Percentiles rank a stretch among this genome's conserved stretches.
Conservation (phyloP, 2,888 invertebrate species). For the Escarpia spicata region DNA sequence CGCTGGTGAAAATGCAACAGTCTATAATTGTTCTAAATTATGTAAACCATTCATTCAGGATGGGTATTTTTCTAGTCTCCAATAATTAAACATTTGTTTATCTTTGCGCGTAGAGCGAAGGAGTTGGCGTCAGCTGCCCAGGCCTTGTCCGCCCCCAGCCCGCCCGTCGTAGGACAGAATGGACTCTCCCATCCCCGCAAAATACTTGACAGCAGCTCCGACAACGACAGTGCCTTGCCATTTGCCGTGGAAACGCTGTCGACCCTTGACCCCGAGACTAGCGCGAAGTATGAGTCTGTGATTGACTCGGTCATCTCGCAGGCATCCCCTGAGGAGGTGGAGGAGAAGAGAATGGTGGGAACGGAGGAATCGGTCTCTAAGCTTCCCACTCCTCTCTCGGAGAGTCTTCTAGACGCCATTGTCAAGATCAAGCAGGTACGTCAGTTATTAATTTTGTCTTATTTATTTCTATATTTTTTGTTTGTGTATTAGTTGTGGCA, state of each 20-base stretch:
- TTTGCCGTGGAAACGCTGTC: background rate
- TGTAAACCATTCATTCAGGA: no score
- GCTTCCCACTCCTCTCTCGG: background rate
- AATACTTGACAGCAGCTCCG: background rate
- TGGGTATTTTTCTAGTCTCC: background rate
- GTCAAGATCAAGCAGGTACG: constrained; percentile 66
- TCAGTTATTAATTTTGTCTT: background rate
- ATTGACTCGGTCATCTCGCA: constrained; percentile 29
- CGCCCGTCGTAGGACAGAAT: background rate
- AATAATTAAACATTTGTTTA: background rate
- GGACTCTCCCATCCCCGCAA: background rate
- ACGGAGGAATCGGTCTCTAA: background rate
- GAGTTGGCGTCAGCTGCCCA: background rate
- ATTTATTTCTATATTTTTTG: no score
- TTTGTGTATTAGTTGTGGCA: no score
- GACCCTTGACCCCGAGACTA: background rate
- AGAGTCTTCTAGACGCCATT: constrained; percentile 58
- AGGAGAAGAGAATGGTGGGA: background rate
- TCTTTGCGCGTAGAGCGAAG: background rate
- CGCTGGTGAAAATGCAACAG: no score
- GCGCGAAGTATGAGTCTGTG: constrained; percentile 20
- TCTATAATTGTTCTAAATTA: no score
- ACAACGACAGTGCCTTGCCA: background rate
- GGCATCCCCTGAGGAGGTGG: background rate
- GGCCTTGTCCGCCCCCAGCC: background rate